Conservation (phyloP, 2,888 invertebrate species). For the Acanthopleura granulata region DNA sequence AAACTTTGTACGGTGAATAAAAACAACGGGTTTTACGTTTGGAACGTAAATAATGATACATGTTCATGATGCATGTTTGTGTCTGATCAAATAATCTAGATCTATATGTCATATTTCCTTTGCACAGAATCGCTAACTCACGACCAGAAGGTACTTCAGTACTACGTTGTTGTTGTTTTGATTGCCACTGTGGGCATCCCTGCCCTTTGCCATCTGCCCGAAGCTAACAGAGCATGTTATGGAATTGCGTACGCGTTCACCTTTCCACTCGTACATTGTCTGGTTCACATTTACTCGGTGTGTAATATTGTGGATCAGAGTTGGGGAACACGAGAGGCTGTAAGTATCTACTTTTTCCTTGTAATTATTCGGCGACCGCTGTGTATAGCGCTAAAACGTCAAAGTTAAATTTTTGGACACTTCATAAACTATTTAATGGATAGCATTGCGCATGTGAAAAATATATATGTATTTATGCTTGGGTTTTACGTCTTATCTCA, state of each 20-base stretch:
- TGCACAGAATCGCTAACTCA: constrained; percentile 22
- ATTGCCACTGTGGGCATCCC: constrained; percentile 24
- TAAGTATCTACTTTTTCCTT: constrained; percentile 19
- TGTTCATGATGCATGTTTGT: no score
- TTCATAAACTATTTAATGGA: no score
- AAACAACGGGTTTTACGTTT: no score
- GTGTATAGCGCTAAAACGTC: no score
- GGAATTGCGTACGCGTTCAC: constrained; percentile 28
- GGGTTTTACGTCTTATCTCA: no score
- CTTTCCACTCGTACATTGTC: constrained; percentile 33
- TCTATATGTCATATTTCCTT: not conserved
- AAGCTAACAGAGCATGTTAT: constrained; percentile 27
- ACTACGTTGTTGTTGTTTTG: constrained; percentile 22
- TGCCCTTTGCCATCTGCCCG: constrained; percentile 27
- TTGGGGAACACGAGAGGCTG: constrained; percentile 33
- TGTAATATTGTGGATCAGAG: constrained; percentile 35
- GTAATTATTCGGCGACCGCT: no score
- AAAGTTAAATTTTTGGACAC: no score
- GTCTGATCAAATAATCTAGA: not conserved
- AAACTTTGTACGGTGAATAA: no score
- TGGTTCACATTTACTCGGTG: constrained; percentile 31
- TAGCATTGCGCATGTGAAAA: no score
- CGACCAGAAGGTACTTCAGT: not conserved
- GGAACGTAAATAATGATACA: no score
- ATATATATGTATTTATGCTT: no score